phyloP scores from a whole-genome alignment of 1,140 invertebrate genomes.

The Leptopilina clavipes region DNA sequence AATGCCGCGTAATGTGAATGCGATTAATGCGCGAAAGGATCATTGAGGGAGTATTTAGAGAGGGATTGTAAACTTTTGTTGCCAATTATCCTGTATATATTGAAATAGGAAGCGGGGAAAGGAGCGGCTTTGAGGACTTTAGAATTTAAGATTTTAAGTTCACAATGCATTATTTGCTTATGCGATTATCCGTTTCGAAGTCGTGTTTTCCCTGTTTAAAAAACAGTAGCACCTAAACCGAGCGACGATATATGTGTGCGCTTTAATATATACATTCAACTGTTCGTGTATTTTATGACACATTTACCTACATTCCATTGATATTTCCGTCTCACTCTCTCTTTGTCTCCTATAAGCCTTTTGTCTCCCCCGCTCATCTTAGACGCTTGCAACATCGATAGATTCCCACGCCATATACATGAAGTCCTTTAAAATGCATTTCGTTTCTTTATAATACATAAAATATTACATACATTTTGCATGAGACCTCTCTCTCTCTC shows the following conservation, averaged over 20 bases:
- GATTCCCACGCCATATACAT: slow-evolving; percentile 22
- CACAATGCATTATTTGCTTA: slow-evolving; percentile 12
- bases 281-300: slow-evolving; percentile 46
- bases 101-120: background rate
- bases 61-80: background rate
- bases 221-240: slow-evolving; percentile 10
- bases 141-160: slow-evolving; percentile 4
- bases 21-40: background rate
- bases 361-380: slow-evolving; percentile 29
- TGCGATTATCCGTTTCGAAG: background rate
- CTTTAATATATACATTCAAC: background rate
- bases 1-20: slow-evolving; percentile 10
- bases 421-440: background rate
- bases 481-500: background rate
- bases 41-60: background rate
- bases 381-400: slow-evolving; percentile 13
- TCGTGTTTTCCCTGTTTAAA: background rate
- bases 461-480: slow-evolving; percentile 15
- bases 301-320: slow-evolving; percentile 52
- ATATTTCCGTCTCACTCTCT: slow-evolving; percentile 34
- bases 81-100: slow-evolving; percentile 18
- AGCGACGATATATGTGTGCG: background rate
- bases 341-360: slow-evolving; percentile 32
- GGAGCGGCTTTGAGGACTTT: slow-evolving; percentile 21
- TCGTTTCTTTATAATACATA: background rate